Evolutionary conservation across 2,113 vertebrate genomes (phyloP).

Genomic region (Myotis lucifugus): DNA sequence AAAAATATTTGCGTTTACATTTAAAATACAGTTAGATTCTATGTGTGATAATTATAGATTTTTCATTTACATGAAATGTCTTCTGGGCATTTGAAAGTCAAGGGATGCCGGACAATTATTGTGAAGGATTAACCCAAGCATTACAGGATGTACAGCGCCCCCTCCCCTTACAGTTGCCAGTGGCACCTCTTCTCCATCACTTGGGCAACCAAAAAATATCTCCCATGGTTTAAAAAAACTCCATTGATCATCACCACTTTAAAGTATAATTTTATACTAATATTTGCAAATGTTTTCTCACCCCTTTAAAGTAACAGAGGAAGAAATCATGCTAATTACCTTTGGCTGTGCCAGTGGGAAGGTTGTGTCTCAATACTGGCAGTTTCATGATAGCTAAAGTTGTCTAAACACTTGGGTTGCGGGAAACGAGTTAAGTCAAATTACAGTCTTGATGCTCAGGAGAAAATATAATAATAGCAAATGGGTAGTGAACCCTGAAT

Average conservation of each 20-base stretch:
- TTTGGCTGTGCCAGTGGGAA: neutral
- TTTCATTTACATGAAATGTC: neutral
- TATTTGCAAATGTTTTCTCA: neutral
- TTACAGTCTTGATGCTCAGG: no score
- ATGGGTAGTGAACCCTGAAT: no score
- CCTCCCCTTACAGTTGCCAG: neutral
- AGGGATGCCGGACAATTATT: neutral
- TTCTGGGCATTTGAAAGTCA: neutral
- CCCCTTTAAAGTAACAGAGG: neutral
- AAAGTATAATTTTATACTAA: constrained; percentile 17
- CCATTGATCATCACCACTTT: neutral
- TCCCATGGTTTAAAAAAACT: neutral
- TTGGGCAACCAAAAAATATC: neutral
- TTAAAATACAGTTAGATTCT: neutral
- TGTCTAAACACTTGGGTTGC: no score
- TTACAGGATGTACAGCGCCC: neutral
- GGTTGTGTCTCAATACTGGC: neutral
- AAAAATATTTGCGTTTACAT: neutral
- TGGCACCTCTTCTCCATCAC: neutral
- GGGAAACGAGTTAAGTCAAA: no score
- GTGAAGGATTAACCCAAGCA: neutral
- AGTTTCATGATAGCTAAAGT: neutral
- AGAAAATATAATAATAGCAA: no score
- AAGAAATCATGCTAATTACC: neutral
- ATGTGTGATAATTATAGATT: neutral